Conservation (phyloP, 2,888 invertebrate species). For the Rhingia campestris region DNA sequence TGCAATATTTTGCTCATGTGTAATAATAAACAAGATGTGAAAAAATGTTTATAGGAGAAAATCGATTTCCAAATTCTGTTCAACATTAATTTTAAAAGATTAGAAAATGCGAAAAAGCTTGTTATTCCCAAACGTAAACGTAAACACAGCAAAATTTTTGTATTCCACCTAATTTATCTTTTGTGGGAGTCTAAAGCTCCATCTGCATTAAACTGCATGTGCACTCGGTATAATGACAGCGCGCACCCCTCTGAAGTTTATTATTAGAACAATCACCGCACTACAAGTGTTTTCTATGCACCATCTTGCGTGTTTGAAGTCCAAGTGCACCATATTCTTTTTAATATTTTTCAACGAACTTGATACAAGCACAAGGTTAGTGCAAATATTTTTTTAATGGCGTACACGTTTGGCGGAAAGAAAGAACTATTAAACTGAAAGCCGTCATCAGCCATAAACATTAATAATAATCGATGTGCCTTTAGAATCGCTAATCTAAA, state of each 20-base stretch:
- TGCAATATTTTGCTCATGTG: too few species aligned
- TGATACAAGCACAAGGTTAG: slow-evolving; percentile 45
- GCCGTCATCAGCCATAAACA: not conserved
- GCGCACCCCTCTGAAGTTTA: not conserved
- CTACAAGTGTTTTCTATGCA: not conserved
- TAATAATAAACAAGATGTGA: too few species aligned
- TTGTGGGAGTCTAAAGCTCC: slow-evolving; percentile 3
- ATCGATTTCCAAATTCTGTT: not conserved
- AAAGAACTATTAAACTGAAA: not conserved
- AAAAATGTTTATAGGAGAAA: not conserved
- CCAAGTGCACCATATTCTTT: slow-evolving; percentile 2
- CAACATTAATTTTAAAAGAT: not conserved
- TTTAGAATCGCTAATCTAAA: not conserved
- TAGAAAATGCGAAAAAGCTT: slow-evolving; percentile 3
- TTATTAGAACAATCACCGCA: slow-evolving; percentile 9
- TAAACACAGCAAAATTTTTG: slow-evolving; percentile 2
- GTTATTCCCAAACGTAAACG: not conserved
- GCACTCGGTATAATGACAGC: not conserved
- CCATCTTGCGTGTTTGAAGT: not conserved
- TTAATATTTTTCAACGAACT: slow-evolving; percentile 8
- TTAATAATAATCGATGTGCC: not conserved
- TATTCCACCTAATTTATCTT: not conserved
- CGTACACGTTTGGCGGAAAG: slow-evolving; percentile 10
- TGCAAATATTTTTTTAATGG: too few species aligned
- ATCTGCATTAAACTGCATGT: not conserved